phyloP scores from a whole-genome alignment of 2,113 vertebrate genomes.

The Notarius quadriscutis region DNA sequence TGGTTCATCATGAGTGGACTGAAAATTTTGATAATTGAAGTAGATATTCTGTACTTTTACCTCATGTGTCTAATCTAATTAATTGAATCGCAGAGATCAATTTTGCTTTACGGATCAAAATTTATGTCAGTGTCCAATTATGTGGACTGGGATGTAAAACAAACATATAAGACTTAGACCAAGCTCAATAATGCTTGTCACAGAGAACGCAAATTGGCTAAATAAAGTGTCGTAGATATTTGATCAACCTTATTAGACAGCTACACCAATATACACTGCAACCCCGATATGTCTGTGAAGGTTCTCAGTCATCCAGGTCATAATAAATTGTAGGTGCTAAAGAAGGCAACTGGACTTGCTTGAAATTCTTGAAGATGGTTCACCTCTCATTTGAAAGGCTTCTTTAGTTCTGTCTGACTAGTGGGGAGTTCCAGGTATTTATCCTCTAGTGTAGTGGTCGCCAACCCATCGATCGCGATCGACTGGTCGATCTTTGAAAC shows the following conservation, averaged over 20 bases:
- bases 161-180: neutral
- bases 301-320: no score
- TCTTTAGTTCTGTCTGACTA: no score
- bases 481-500: no score
- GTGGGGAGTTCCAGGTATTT: no score
- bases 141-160: neutral
- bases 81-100: neutral
- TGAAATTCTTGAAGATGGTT: no score
- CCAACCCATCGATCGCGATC: no score
- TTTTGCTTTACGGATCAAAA: neutral
- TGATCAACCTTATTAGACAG: neutral
- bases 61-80: neutral
- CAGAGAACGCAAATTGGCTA: neutral
- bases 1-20: neutral
- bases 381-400: no score
- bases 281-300: no score
- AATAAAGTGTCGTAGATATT: neutral
- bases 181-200: neutral
- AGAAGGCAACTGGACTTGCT: no score
- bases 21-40: neutral
- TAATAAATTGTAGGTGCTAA: no score
- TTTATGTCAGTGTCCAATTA: neutral
- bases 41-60: neutral
- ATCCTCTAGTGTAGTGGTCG: no score
- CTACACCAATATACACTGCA: neutral